Conservation (phyloP, 2,888 invertebrate genomes). For the Heliothis peltigera region DNA sequence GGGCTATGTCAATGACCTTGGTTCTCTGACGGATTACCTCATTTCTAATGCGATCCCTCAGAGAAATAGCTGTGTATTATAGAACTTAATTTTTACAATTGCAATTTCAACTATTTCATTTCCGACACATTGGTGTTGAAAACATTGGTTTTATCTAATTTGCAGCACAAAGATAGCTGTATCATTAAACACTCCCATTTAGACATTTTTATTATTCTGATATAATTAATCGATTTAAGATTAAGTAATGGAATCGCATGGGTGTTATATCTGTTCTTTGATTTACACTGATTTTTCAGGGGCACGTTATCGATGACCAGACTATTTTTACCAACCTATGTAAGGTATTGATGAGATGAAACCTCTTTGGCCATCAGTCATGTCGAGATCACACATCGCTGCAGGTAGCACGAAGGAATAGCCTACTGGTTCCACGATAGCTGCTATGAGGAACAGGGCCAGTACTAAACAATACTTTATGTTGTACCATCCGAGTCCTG, state of each 20-base stretch:
- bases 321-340: slow-evolving; percentile 85
- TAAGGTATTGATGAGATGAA: slow-evolving; percentile 91
- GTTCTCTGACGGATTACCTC: too few species aligned
- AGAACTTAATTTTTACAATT: too few species aligned
- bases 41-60: too few species aligned
- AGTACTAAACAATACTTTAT: slow-evolving; percentile 77
- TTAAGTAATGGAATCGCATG: not conserved
- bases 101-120: too few species aligned
- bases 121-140: too few species aligned
- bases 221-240: slow-evolving; percentile 5
- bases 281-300: slow-evolving; percentile 14
- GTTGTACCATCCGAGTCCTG: slow-evolving; percentile 84
- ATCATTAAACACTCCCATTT: slow-evolving; percentile 7
- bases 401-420: slow-evolving; percentile 91
- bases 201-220: slow-evolving; percentile 8
- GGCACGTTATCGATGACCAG: not conserved
- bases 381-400: slow-evolving; percentile 91
- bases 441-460: slow-evolving; percentile 87
- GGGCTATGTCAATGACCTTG: too few species aligned
- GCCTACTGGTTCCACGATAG: slow-evolving; percentile 91
- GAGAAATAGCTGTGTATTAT: too few species aligned
- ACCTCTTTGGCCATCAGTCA: slow-evolving; percentile 88
- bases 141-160: slow-evolving; percentile 12
- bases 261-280: slow-evolving; percentile 23
- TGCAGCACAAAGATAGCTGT: not conserved